Evolutionary conservation across 2,888 invertebrate genomes (phyloP), one percentile per base, ranked within the genome.

Genomic region (Sinhomidia bicolor): DNA sequence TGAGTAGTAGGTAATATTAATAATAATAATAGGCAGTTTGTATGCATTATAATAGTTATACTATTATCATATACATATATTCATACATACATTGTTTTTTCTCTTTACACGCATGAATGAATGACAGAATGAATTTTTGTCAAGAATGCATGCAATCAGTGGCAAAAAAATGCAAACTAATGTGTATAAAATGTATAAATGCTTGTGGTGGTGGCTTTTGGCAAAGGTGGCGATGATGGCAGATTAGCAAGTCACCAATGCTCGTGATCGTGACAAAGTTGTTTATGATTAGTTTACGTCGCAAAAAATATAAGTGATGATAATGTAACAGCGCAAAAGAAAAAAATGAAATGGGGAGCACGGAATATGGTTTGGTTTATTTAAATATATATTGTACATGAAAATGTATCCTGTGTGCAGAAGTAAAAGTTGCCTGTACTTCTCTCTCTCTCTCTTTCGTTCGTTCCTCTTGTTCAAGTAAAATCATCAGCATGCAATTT

Each of bases 401-500:
- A n/a, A 36, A 10, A 62, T 3, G 10, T 62, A 62, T 62, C 62
- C 36, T 54, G 83, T 51, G 62, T 29, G 20, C 17, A 60, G n/a
- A n/a, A n/a, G 57, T 79, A 60, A 57, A 26, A 79, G 54, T 36
- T 41, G 23, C 7, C 41, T 65, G 41, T 12, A 26, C 62, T 7
- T 26, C 5, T 32, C 81, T 57, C 17, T 14, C 32, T 65, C n/a
- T 36, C 36, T 44, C 5, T 71, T 36, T 17, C 68, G 0, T 10
- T 26, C 60, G 1, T 17, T 26, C 26, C 7, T 36, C 3, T 7
- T 36, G 23, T 20, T 29, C n/a, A 76, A 47, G n/a, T 9, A 23
- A 76, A 76, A 29, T 65, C 44, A 20, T 57, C 71, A 17, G 54
- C 54, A 83, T 83, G 83, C 83, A 57, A 83, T 83, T 83, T 83